Percentiles rank a stretch among this genome's conserved stretches.
Evolutionary conservation across 2,113 vertebrate genomes (phyloP).

Genomic region (Hippopotamus amphibius): DNA sequence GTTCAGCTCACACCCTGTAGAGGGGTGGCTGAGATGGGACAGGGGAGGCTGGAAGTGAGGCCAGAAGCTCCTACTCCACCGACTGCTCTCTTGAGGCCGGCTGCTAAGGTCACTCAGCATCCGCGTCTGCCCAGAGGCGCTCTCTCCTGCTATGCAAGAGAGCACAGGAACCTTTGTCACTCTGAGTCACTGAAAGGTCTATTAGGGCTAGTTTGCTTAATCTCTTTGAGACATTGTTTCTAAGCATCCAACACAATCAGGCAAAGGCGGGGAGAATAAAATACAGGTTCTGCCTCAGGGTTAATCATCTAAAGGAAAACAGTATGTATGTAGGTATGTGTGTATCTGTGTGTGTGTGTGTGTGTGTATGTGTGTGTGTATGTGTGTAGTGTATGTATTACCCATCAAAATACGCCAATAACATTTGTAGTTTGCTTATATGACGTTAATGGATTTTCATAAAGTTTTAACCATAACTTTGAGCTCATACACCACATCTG

Average conservation of each 20-base stretch:
- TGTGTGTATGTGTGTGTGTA: neutral
- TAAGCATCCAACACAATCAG: neutral
- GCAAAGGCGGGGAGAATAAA: neutral
- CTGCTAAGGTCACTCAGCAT: neutral
- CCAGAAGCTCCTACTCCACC: neutral
- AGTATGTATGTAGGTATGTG: neutral
- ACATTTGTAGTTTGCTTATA: conserved; percentile 1
- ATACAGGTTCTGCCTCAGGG: neutral
- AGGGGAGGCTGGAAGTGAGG: neutral
- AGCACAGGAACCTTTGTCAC: neutral
- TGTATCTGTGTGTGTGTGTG: too few relatives aligned
- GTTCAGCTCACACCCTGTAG: neutral
- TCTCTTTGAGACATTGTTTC: neutral
- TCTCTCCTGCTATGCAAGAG: neutral
- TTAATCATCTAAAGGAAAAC: neutral
- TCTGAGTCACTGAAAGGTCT: neutral
- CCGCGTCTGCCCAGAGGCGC: too few relatives aligned
- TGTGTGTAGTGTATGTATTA: neutral
- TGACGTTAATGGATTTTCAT: neutral
- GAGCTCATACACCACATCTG: neutral
- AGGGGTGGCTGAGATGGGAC: neutral
- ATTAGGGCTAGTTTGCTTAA: neutral
- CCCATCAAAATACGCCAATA: neutral
- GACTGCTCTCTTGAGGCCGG: neutral
- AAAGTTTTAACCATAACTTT: conserved; percentile 25